Conservation (phyloP, 2,888 invertebrate genomes). For the Drosophila anomelani region DNA sequence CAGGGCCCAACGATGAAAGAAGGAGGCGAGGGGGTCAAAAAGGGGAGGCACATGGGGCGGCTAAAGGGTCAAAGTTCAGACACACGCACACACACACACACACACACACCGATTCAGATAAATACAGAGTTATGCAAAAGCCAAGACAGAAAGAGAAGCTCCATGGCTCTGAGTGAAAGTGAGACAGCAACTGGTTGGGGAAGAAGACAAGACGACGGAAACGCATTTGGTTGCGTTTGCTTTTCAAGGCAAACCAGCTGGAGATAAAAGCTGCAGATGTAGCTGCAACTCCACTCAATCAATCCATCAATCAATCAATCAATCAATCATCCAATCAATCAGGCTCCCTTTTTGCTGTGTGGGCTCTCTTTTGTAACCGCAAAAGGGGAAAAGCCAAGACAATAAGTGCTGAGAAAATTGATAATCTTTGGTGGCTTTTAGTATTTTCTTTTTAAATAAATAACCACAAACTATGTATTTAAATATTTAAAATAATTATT, state of each 20-base stretch:
- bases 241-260: constrained; percentile 66
- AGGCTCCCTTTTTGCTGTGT: constrained; percentile 11
- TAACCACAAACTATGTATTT: background rate
- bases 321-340: constrained; percentile 41
- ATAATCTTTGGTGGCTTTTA: background rate
- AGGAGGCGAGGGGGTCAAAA: background rate
- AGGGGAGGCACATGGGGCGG: background rate
- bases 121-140: constrained; percentile 62
- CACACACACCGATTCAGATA: constrained; percentile 20
- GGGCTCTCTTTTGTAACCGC: constrained; percentile 23
- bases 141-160: constrained; percentile 23
- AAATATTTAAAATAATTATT: background rate
- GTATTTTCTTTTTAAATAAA: background rate
- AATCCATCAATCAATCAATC: constrained; percentile 43
- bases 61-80: constrained; percentile 53
- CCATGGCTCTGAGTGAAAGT: constrained; percentile 54
- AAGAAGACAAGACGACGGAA: constrained; percentile 52
- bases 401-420: constrained; percentile 19
- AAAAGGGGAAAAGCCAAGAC: constrained; percentile 20
- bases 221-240: constrained; percentile 48
- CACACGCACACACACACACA: constrained; percentile 20
- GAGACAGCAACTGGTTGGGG: constrained; percentile 58
- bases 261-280: constrained; percentile 21
- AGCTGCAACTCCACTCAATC: constrained; percentile 24
- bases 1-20: background rate